Conservation (phyloP, 2,888 invertebrate genomes). For the Epinotia ramella region DNA sequence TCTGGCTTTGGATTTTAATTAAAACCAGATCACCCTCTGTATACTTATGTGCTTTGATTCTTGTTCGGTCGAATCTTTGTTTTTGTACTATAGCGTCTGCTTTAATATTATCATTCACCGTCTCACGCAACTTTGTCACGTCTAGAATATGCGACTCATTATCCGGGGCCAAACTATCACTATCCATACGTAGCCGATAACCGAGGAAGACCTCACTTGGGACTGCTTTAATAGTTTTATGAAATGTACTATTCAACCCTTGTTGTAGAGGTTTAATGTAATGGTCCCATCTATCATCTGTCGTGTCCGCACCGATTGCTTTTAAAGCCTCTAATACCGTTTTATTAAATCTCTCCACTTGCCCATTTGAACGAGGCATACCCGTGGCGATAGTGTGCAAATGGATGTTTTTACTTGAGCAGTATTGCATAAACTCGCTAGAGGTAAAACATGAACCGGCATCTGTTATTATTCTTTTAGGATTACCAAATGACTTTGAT, state of each 20-base stretch:
- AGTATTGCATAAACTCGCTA: slow-evolving; percentile 37
- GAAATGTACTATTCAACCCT: slow-evolving; percentile 54
- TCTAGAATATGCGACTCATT: slow-evolving; percentile 40
- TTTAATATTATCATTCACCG: slow-evolving; percentile 34
- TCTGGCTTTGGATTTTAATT: slow-evolving; percentile 36
- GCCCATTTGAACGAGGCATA: slow-evolving; percentile 53
- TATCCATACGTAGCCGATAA: slow-evolving; percentile 46
- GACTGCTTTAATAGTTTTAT: slow-evolving; percentile 51
- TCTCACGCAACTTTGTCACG: slow-evolving; percentile 35
- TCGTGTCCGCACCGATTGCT: slow-evolving; percentile 49
- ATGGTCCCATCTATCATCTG: slow-evolving; percentile 54
- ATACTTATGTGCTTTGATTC: slow-evolving; percentile 20
- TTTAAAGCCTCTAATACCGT: slow-evolving; percentile 54
- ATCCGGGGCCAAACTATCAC: slow-evolving; percentile 41
- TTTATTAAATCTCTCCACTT: slow-evolving; percentile 54
- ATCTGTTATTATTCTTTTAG: slow-evolving; percentile 46
- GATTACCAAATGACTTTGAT: slow-evolving; percentile 47
- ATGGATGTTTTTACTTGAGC: slow-evolving; percentile 43
- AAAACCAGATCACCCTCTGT: slow-evolving; percentile 29
- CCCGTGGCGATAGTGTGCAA: slow-evolving; percentile 47
- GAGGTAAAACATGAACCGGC: slow-evolving; percentile 48
- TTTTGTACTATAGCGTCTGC: slow-evolving; percentile 29
- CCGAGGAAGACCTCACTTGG: slow-evolving; percentile 54
- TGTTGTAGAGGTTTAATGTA: slow-evolving; percentile 52
- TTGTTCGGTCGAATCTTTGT: slow-evolving; percentile 29